A percentile compares a stretch with the other conserved stretches of the same genome.
Conservation (phyloP, 2,888 invertebrate species). For the Flexamia atlantica region DNA sequence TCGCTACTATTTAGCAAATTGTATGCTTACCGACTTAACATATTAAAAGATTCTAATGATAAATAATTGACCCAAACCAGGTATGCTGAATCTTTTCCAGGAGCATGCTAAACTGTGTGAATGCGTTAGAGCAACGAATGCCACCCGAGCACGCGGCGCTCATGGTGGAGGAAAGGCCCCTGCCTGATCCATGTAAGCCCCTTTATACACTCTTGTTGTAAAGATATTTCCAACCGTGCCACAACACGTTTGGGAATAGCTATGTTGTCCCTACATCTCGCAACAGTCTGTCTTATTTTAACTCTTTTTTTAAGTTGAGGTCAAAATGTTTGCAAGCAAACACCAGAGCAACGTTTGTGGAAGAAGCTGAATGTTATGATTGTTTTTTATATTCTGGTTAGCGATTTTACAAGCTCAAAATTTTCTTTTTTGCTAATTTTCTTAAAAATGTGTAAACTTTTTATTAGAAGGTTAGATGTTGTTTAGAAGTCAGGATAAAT, state of each 20-base stretch:
- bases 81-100: conserved; percentile 79
- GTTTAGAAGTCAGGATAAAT: no score
- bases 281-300: conserved; percentile 24
- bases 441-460: no score
- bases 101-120: conserved; percentile 98
- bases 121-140: conserved; percentile 93
- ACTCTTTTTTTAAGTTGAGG: no score
- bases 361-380: no score
- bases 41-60: conserved; percentile 60
- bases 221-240: conserved; percentile 20
- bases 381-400: no score
- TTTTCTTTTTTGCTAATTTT: no score
- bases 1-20: background rate
- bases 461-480: no score
- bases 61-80: conserved; percentile 64
- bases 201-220: conserved; percentile 60
- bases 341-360: no score
- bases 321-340: no score
- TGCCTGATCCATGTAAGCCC: conserved; percentile 89
- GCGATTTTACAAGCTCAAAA: no score
- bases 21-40: background rate
- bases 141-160: conserved; percentile 88
- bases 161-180: conserved; percentile 87
- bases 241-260: background rate
- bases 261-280: background rate